Conservation (phyloP, 2,888 invertebrate species). For the Lamproptera curius region DNA sequence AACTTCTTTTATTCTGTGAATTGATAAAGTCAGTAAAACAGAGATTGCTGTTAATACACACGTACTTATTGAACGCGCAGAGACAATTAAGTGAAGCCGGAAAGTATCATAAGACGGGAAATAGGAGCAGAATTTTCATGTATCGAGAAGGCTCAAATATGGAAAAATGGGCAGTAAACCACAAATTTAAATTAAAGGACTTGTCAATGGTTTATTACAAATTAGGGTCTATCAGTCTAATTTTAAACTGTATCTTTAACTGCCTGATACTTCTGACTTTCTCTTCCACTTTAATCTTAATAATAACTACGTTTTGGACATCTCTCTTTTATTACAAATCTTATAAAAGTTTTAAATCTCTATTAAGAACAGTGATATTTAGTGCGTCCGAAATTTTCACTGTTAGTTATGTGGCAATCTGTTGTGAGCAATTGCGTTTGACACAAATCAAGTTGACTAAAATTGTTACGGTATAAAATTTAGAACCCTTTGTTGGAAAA, state of each 20-base stretch:
- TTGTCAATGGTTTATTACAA: too few species aligned
- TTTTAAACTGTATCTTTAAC: slow-evolving; percentile 49
- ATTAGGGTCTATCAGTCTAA: slow-evolving; percentile 40
- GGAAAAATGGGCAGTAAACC: slow-evolving; percentile 36
- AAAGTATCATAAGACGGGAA: not conserved
- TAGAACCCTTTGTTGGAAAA: not conserved
- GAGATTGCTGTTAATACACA: slow-evolving; percentile 3
- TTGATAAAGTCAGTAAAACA: slow-evolving; percentile 18
- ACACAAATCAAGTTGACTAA: not conserved
- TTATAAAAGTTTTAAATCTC: slow-evolving; percentile 33
- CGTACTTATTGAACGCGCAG: not conserved
- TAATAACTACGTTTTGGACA: slow-evolving; percentile 49
- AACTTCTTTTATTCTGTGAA: not conserved
- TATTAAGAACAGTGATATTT: not conserved
- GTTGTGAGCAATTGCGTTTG: not conserved
- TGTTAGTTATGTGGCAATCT: not conserved
- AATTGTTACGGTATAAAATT: not conserved
- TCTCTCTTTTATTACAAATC: slow-evolving; percentile 37
- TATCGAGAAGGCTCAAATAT: not conserved
- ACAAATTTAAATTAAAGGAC: too few species aligned
- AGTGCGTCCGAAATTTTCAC: not conserved
- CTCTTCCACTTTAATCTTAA: slow-evolving; percentile 44
- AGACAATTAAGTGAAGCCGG: not conserved
- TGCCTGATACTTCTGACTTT: slow-evolving; percentile 54
- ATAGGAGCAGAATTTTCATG: not conserved